A percentile compares a stretch with the other conserved stretches of the same genome.
phyloP scores from a whole-genome alignment of 2,113 vertebrate genomes.

The Carassius gibelio region DNA sequence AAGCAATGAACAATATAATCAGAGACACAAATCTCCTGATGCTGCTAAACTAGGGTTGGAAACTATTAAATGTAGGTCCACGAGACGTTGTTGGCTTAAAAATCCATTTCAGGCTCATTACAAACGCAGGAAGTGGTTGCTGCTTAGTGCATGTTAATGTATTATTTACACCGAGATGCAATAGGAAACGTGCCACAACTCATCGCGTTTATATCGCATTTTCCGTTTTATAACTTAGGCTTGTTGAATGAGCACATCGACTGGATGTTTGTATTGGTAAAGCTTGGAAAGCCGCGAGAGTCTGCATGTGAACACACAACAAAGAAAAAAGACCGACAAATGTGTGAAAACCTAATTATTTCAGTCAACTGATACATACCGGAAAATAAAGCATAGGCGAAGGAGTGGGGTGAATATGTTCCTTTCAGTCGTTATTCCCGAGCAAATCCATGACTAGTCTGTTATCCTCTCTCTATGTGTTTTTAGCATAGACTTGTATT shows the following conservation, averaged over 20 bases:
- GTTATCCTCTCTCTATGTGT: constrained; percentile 35
- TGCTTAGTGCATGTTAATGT: constrained; percentile 8
- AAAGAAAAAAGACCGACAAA: constrained; percentile 41
- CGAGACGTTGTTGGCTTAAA: background rate
- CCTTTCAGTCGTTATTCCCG: constrained; percentile 43
- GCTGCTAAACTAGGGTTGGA: background rate
- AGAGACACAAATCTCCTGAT: background rate
- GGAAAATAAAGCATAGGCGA: constrained; percentile 30
- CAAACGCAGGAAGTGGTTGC: constrained; percentile 43
- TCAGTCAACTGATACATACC: constrained; percentile 5
- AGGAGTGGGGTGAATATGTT: background rate
- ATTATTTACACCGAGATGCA: constrained; percentile 48
- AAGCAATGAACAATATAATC: background rate
- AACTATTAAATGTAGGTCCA: background rate
- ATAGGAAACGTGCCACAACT: background rate
- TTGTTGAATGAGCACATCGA: background rate
- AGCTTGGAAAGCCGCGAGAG: background rate
- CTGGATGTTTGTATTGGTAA: constrained; percentile 3
- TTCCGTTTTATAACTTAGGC: background rate
- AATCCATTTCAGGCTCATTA: background rate
- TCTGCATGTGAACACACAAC: constrained; percentile 30
- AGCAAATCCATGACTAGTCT: constrained; percentile 65
- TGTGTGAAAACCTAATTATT: background rate
- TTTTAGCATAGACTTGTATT: constrained; percentile 67
- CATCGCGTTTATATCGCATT: background rate